These are phyloP conservation scores for Thysanoteuthis rhombus DNA, from an alignment of 2,888 invertebrate genomes.

Conservation along the genomic window DNA sequence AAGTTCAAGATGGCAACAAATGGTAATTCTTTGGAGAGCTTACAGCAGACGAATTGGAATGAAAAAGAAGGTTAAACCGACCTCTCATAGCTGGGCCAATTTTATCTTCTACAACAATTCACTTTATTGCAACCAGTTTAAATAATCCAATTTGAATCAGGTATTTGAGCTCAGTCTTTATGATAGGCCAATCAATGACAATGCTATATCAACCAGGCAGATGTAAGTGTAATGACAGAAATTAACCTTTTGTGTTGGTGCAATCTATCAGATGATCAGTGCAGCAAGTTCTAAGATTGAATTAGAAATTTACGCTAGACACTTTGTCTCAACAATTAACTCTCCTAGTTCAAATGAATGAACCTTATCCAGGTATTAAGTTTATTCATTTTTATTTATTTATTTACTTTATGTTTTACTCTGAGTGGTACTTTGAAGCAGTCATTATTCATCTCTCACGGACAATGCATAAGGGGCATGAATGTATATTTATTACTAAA, in stretches of 20 bases:
- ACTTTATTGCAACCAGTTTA: neutral
- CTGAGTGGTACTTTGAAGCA: neutral
- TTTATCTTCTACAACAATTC: neutral
- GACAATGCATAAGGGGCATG: too few species aligned
- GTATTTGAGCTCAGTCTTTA: neutral
- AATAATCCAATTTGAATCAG: neutral
- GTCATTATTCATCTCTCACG: too few species aligned
- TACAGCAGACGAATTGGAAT: neutral
- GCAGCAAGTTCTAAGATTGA: neutral
- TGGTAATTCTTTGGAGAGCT: neutral
- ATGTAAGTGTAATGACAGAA: neutral
- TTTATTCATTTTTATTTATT: neutral
- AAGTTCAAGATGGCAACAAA: too few species aligned
- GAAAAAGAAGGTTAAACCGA: neutral
- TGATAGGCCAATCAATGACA: neutral
- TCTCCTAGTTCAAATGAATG: neutral
- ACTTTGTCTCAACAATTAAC: neutral
- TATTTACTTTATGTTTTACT: neutral
- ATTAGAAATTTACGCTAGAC: neutral
- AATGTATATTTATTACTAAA: too few species aligned
- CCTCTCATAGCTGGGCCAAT: neutral
- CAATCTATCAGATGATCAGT: neutral
- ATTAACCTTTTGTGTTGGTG: neutral
- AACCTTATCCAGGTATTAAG: neutral
- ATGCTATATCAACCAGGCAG: neutral